Base-by-base conservation (phyloP, 2,113 vertebrate genomes). In the Seriola rivoliana region DNA sequence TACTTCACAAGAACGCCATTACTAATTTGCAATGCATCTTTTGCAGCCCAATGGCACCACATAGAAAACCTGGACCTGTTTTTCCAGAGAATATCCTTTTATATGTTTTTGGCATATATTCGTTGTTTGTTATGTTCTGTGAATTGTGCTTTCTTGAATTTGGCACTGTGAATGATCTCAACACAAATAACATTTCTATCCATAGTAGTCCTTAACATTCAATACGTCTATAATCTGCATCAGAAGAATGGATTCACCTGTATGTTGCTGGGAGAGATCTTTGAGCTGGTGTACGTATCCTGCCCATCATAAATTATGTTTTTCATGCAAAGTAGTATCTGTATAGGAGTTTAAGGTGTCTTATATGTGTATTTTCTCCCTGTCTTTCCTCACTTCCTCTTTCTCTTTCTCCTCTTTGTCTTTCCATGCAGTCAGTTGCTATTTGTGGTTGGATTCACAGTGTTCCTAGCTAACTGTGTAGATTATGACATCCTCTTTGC, bases 181-280 rank as follows among this genome's bases (percentile, higher is more conserved):
- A 58, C 7, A 29, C 9, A 62, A 46, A 25, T 48, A 17, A 2
- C 4, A 52, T 52, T 19, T n/a, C 8, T 52, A 6, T 17, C 11
- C 19, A 77, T 84, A 36, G 87, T 95, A 83, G 94, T 94, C 82
- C 87, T 91, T 92, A 83, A 87, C 74, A 0, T 74, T 5, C 14
- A 34, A 55, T 77, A 99, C 96, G 92, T 99, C 78, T 99, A 99
- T 96, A 99, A 99, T 88, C 94, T 99, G 82, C 98, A 99, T 88
- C 98, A 99, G 95, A 99, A 99, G 95, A 99, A 99, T 95, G 98
- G 98, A 85, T 99, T 99, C 91, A 99, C 97, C 11, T 99, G 98
- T 86, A 99, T 99, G 98, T 95, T 99, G 60, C 94, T 99, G 13
- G 97, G 97, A 68, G 98, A 99, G 94, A 95, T 99, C 84, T 99